Evolutionary conservation across 2,113 vertebrate species (phyloP), one percentile per base, ranked within the genome.

Genomic region (human): DNA sequence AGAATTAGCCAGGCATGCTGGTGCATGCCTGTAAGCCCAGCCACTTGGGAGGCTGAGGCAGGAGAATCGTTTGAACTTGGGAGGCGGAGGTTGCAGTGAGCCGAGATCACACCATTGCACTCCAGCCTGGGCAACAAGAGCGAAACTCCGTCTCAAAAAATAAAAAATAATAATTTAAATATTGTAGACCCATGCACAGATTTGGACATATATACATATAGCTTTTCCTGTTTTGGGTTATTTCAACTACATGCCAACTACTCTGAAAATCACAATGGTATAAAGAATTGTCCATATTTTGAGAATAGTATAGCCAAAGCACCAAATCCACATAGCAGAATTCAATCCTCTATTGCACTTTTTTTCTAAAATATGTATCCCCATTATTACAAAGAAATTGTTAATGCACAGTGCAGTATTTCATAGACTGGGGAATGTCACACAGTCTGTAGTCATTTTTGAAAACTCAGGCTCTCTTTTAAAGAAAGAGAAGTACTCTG

Each of bases 391-490:
- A 82, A 93, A 93, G 13, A 32, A 32, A 0, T 40, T 10, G n/a
- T 85, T 64, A 66, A 2, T 38, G 12, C 8, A 50, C 4, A 75
- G 6, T 27, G 2, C 86, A 12, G 0, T 40, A 50, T 81, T 81
- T 23, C 4, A n/a, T 12, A 70, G 48, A 78, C 59, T 68, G 68
- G 12, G 13, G 9, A 55, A 50, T 82, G 55, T 20, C 5, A 81
- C 5, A 1, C 0, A 43, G 9, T 92, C 23, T 83, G 57, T n/a
- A 57, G 48, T 25, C 5, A 86, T 73, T 90, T 96, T 90, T 68
- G 10, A 82, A 94, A 89, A 95, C 3, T 68, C 32, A 78, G n/a
- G 2, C 12, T 97, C 6, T 88, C n/a, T 57, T 55, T 50, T 72
- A 35, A 88, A 78, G 38, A 84, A 88, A 90, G 22, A 93, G 27